Evolutionary conservation across 2,113 vertebrate genomes (phyloP).

Genomic region (Tachysurus fulvidraco): DNA sequence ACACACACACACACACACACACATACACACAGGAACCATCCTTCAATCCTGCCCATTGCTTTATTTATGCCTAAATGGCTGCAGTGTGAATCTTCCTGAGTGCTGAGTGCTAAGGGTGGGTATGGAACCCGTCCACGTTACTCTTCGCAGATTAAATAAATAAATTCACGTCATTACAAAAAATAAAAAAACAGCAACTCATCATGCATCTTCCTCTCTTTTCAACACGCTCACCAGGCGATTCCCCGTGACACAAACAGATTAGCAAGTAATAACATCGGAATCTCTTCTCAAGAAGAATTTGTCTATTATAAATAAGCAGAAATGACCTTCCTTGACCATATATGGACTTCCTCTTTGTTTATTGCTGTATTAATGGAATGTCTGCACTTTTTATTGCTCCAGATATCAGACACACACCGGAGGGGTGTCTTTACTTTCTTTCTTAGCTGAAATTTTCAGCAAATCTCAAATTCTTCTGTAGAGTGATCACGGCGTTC

Average conservation of each 20-base stretch:
- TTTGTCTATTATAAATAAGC: background rate
- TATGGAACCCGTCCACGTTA: background rate
- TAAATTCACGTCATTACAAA: background rate
- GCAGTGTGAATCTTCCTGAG: background rate
- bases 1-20: background rate
- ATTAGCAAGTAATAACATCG: too few relatives aligned
- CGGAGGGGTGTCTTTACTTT: background rate
- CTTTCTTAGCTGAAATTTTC: too few relatives aligned
- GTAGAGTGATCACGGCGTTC: too few relatives aligned
- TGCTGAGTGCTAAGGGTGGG: background rate
- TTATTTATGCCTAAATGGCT: background rate
- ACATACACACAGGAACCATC: too few relatives aligned
- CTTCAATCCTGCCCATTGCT: too few relatives aligned
- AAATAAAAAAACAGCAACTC: background rate
- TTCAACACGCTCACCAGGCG: background rate
- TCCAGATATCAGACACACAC: background rate
- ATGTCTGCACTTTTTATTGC: background rate
- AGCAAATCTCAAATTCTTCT: too few relatives aligned
- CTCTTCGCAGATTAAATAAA: background rate
- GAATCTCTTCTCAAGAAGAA: background rate
- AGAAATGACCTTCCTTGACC: background rate
- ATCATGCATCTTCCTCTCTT: background rate
- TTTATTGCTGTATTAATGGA: background rate
- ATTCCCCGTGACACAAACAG: background rate
- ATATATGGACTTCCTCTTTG: background rate